A percentile compares a stretch with the other conserved stretches of the same genome.
Evolutionary conservation across 2,113 vertebrate species (phyloP).

Genomic region (Nycticebus coucang): DNA sequence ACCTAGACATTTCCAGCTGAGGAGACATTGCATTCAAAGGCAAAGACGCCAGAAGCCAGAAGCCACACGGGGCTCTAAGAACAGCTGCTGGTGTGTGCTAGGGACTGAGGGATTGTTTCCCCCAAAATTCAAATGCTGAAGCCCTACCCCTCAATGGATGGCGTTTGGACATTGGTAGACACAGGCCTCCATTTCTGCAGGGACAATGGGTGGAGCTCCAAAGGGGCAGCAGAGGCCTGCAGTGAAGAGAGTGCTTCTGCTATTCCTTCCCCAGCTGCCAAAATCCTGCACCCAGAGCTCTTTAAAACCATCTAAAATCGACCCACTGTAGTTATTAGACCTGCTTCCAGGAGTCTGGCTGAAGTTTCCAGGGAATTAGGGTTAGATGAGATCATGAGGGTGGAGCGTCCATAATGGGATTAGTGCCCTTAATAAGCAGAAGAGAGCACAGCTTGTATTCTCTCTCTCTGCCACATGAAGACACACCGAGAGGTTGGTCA

Average conservation of each 20-base stretch:
- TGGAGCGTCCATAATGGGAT: not conserved
- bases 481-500: not conserved
- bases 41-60: not conserved
- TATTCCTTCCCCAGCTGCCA: too few species aligned
- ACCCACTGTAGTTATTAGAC: too few species aligned
- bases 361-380: not conserved
- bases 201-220: too few species aligned
- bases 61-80: not conserved
- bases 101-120: not conserved
- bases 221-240: too few species aligned
- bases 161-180: not conserved
- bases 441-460: not conserved
- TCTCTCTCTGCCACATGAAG: not conserved
- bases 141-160: rapidly evolving
- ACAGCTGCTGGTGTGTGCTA: not conserved
- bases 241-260: too few species aligned
- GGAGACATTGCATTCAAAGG: not conserved
- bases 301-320: too few species aligned
- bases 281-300: too few species aligned
- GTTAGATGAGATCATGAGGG: not conserved
- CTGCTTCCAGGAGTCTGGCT: not conserved
- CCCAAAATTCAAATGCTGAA: not conserved
- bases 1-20: not conserved
- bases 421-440: not conserved
- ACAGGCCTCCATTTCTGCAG: too few species aligned